These are phyloP conservation scores for Genyomyrus donnyi DNA, from an alignment of 2,113 vertebrate species.

Conservation along the genomic window DNA sequence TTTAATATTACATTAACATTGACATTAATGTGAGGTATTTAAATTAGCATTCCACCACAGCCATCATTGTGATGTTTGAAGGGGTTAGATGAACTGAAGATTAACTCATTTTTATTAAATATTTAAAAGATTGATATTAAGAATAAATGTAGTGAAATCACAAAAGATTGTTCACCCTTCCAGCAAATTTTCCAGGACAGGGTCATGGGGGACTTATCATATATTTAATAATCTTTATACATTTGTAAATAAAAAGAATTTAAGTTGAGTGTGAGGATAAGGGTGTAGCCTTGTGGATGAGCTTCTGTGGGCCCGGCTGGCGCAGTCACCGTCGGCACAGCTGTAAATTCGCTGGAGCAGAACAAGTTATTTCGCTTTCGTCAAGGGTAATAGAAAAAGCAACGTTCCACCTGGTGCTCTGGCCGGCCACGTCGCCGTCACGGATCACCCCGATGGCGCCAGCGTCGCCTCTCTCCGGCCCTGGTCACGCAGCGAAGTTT, in stretches of 20 bases:
- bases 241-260: not conserved
- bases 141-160: not conserved
- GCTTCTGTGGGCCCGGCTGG: not conserved
- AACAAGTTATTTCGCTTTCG: not conserved
- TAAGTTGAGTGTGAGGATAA: not conserved
- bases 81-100: not conserved
- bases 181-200: not conserved
- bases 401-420: not conserved
- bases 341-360: conserved; percentile 9
- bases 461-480: not conserved
- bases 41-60: not conserved
- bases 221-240: not conserved
- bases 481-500: not conserved
- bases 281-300: not conserved
- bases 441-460: not conserved
- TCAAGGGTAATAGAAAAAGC: conserved; percentile 6
- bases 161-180: not conserved
- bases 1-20: not conserved
- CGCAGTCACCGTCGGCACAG: not conserved
- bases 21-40: too few species aligned
- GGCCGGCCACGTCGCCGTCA: not conserved
- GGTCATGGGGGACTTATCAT: not conserved
- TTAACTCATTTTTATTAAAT: not conserved
- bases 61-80: not conserved
- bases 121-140: not conserved